phyloP scores from a whole-genome alignment of 2,113 vertebrate species.

The Caranx melampygus region DNA sequence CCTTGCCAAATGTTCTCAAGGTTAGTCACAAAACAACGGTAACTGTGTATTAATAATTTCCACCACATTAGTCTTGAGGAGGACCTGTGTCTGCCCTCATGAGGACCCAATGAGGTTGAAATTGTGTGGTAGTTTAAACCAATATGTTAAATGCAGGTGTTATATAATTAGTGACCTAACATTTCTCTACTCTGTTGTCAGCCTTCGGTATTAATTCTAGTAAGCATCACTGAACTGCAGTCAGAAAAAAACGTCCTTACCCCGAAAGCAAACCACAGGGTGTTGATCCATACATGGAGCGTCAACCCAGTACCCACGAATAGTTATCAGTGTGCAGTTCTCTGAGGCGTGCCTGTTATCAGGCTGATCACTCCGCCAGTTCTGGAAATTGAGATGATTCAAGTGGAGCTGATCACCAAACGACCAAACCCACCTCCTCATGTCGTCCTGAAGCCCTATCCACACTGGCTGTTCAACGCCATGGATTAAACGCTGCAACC shows the following conservation, averaged over 20 bases:
- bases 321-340: not conserved
- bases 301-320: accelerated
- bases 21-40: too few species aligned
- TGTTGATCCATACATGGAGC: accelerated
- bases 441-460: slow-evolving; percentile 50
- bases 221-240: not conserved
- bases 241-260: slow-evolving; percentile 15
- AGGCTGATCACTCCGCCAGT: not conserved
- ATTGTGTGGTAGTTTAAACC: too few species aligned
- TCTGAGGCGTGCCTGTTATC: accelerated
- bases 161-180: too few species aligned
- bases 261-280: slow-evolving; percentile 31
- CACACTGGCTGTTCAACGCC: not conserved
- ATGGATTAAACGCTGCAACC: not conserved
- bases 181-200: too few species aligned
- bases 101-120: too few species aligned
- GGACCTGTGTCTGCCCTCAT: too few species aligned
- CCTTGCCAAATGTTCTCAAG: too few species aligned
- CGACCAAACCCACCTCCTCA: slow-evolving; percentile 29
- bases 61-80: too few species aligned
- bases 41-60: too few species aligned
- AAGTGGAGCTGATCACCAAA: not conserved
- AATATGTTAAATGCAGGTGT: too few species aligned
- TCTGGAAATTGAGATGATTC: not conserved
- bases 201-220: too few species aligned